Conservation (phyloP, 2,888 invertebrate species). For the Polyommatus icarus region DNA sequence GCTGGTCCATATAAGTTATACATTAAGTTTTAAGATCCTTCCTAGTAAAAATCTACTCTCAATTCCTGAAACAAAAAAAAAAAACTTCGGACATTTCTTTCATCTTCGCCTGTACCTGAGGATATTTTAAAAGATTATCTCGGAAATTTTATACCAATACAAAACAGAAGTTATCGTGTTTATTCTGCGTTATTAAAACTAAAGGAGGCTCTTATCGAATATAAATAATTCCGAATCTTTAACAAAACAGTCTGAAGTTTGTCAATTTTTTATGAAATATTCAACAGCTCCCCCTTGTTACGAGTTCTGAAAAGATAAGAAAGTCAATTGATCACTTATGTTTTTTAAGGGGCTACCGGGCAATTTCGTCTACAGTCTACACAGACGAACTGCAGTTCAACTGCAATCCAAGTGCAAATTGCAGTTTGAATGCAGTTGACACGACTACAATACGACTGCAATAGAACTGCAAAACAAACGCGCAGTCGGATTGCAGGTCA, state of each 20-base stretch:
- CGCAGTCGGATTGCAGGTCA: too few species aligned
- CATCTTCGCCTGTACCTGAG: background rate
- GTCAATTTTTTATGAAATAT: conserved; percentile 8
- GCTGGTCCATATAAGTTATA: too few species aligned
- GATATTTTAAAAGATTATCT: background rate
- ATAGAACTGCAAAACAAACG: too few species aligned
- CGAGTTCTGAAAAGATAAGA: background rate
- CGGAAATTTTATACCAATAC: background rate
- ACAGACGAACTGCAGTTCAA: too few species aligned
- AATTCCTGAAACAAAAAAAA: too few species aligned
- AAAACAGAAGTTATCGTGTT: conserved; percentile 14
- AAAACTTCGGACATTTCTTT: too few species aligned
- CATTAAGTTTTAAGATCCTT: too few species aligned
- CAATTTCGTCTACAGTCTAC: too few species aligned
- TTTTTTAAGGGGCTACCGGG: background rate
- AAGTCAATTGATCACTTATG: background rate
- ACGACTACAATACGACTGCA: too few species aligned
- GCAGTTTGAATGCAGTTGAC: too few species aligned
- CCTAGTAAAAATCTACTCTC: too few species aligned
- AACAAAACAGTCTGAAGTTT: background rate
- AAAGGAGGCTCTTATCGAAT: conserved; percentile 10
- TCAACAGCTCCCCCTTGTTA: conserved; percentile 6
- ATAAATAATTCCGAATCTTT: conserved; percentile 14
- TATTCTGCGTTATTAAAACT: conserved; percentile 10
- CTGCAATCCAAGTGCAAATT: too few species aligned